Evolutionary conservation across 2,888 invertebrate species (phyloP), one percentile per base, ranked within the genome.

Genomic region (Pinctada fucata): DNA sequence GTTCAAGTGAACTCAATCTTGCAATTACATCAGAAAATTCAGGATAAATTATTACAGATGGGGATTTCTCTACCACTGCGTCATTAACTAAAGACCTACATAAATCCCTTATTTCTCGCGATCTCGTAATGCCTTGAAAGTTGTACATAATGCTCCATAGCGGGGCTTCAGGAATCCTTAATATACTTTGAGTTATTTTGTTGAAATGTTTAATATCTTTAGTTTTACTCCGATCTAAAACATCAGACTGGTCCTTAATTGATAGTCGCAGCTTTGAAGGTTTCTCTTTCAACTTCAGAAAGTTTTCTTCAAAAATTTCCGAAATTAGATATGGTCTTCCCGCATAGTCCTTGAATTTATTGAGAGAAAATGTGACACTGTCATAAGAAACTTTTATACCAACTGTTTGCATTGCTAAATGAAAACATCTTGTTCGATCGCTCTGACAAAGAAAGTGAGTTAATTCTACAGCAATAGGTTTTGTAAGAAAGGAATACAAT

Each of bases 131-230:
- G 47, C 76, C 76, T 8, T 63, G 49, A 69, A 76, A 70, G 3
- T 70, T 49, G 70, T 70, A 76, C 76, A 70, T 76, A 1, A 76
- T 50, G n/a, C 76, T 51, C 76, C 76, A 76, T 16, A 65, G 5
- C 3, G 47, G 3, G 0, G n/a, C n/a, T 31, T 69, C 10, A 2
- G 76, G 76, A 50, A 64, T 69, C 31, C 65, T 70, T 31, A 76
- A 49, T 50, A 76, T 58, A 10, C 31, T 47, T 49, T 63, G 48
- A 13, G 70, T 47, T 13, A 76, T n/a, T 64, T 76, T 31, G 49
- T 69, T 70, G n/a, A 76, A 76, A 50, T 76, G 63, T 64, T 48
- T 64, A 5, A 64, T 49, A 49, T 63, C 64, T 13, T 64, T 16
- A 8, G n/a, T 10, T 4, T 70, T 48, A 6, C 16, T 48, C 70